These are phyloP conservation scores for Tenebrio molitor DNA, from an alignment of 1,140 invertebrate genomes.

Conservation along the genomic window DNA sequence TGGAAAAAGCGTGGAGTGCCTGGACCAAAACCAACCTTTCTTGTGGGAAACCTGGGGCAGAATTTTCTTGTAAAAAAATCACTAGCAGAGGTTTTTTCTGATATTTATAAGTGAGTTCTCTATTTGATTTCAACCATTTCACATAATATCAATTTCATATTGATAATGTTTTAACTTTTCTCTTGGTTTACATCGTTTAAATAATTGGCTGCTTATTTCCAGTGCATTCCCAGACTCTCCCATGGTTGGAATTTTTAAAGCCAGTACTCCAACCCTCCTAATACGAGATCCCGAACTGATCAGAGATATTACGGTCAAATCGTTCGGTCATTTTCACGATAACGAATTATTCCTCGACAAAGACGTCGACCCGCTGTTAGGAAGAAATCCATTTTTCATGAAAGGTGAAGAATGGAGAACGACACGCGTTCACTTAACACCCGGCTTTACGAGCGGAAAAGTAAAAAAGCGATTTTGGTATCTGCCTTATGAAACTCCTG, in stretches of 20 bases:
- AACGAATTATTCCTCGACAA: conserved; percentile 59
- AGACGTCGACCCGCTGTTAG: background rate
- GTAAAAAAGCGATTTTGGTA: conserved; percentile 45
- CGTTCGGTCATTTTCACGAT: conserved; percentile 60
- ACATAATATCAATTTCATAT: too few relatives aligned
- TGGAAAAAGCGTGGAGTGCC: too few relatives aligned
- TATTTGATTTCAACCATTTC: too few relatives aligned
- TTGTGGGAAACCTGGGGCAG: too few relatives aligned
- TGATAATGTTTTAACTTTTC: too few relatives aligned
- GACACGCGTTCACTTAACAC: conserved; percentile 62
- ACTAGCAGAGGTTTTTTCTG: too few relatives aligned
- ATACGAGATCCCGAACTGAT: conserved; percentile 65
- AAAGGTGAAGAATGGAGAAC: conserved; percentile 65
- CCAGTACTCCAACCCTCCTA: conserved; percentile 52
- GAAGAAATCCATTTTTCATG: conserved; percentile 66
- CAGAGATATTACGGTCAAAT: conserved; percentile 63
- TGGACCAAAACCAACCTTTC: too few relatives aligned
- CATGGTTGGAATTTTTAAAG: conserved; percentile 7
- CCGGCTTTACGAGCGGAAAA: conserved; percentile 66
- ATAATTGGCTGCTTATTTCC: background rate
- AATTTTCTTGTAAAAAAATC: too few relatives aligned
- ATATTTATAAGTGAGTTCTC: too few relatives aligned
- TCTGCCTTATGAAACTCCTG: background rate
- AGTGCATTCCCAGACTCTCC: background rate
- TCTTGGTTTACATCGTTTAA: too few relatives aligned